Conservation (phyloP, 2,113 vertebrate genomes). For the Phocoena phocoena region DNA sequence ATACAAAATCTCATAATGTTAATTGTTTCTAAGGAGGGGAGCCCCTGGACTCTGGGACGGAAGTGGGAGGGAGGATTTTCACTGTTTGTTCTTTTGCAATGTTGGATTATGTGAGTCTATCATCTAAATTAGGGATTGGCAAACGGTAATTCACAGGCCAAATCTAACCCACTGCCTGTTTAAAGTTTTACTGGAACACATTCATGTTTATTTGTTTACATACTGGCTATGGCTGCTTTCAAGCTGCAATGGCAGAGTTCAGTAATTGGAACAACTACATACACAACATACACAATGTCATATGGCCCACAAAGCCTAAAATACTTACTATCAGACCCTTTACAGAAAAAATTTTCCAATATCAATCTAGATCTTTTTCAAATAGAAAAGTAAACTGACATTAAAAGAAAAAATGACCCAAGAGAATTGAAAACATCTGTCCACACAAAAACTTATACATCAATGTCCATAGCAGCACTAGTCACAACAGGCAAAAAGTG, state of each 20-base stretch:
- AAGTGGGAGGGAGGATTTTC: neutral
- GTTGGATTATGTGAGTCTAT: neutral
- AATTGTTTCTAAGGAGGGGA: neutral
- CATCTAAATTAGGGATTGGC: neutral
- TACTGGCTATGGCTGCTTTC: neutral
- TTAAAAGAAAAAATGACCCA: neutral
- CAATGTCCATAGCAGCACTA: neutral
- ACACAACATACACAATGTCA: neutral
- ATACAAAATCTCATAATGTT: neutral
- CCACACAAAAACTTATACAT: neutral
- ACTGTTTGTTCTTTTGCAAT: neutral
- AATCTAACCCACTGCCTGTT: neutral
- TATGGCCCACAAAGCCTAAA: neutral
- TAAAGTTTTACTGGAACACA: neutral
- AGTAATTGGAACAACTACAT: neutral
- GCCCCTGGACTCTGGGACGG: neutral
- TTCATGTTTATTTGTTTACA: neutral
- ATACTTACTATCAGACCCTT: conserved; percentile 6
- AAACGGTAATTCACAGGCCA: neutral
- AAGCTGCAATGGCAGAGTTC: neutral
- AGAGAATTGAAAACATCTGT: conserved; percentile 3
- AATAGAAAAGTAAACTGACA: neutral
- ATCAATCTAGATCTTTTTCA: neutral
- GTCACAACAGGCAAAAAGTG: neutral
- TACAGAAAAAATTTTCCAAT: neutral